Evolutionary conservation across 2,113 vertebrate genomes (phyloP), one percentile per base, ranked within the genome.

Genomic region (Tinamus guttatus): DNA sequence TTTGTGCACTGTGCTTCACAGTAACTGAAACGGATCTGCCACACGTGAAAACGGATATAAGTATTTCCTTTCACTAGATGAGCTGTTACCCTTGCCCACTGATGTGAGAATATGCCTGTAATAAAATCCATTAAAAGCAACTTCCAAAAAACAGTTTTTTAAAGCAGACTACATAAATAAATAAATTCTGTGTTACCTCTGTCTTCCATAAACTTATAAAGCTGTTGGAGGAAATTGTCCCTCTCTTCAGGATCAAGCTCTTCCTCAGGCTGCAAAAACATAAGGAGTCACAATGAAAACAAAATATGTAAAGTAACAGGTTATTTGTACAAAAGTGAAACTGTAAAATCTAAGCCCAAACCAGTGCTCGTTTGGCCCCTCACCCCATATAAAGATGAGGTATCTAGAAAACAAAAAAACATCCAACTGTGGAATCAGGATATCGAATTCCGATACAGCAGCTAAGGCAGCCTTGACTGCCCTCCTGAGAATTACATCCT

Each of bases 171-270:
- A 22, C 20, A 62, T 4, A 20, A 28, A 9, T 7, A 9, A 62
- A 59, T 5, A 38, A 67, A 41, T 32, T 43, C 28, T 41, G 28
- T 17, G 8, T 78, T 96, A 97, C 96, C 99, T 99, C 99, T 98
- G 98, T 99, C 99, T 98, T 99, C 99, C 99, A 99, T 99, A 98
- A 99, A 99, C 98, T 99, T 99, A 96, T 99, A 99, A 83, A 99
- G 99, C 98, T 99, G 99, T 97, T 99, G 99, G 96, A 99, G 98
- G 98, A 99, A 99, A 97, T 98, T 98, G 97, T 99, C 99, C 96
- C 99, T 99, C 98, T 99, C 99, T 96, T 99, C 99, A 80, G 99
- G 99, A 97, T 99, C 99, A 45, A 96, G 98, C 96, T 99, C 99
- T 97, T 99, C 99, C 96, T 99, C 99, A 45, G 98, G 98, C 99